Base-by-base conservation (phyloP, 2,888 invertebrate genomes). In the Hydriomena furcata region DNA sequence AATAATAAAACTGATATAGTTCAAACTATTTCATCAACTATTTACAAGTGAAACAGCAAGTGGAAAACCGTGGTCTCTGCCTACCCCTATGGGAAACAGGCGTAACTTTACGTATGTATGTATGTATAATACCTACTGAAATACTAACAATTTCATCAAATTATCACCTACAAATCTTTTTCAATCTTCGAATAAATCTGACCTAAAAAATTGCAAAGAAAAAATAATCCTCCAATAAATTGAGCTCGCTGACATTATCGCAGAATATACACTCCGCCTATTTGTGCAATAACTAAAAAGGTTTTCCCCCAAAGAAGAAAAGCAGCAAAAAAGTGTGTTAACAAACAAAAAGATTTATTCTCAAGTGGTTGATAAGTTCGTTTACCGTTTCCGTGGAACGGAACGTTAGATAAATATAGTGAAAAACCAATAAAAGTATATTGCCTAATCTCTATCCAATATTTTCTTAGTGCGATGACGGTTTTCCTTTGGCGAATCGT, bases 401-500 rank as follows among this genome's bases (percentile, higher is more conserved):
- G 79, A 74, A 84, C 81, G 82, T 85, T 76, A 87, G 82, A 85
- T 87, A 87, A 88, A 88, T 88, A 88, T 80, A 82, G 84, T 82
- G 82, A 79, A 76, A 82, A 84, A 81, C 77, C 87, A 87, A 88
- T 87, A 89, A 87, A 89, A 87, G 79, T 88, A 79, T 84, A 89
- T 87, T 79, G 84, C 84, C 87, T 89, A 88, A 89, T 89, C 88
- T 87, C 86, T 86, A 83, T 77, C 83, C 85, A 86, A 88, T 88
- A 89, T 89, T 89, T 88, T 87, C 85, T 87, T 85, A 84, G 78
- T 85, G 76, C 84, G 79, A 81, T 79, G 79, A 72, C 76, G 77
- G 73, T 79, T 87, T 89, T 84, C 85, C 84, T 82, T 79, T 75
- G 64, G 62, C 61, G 54, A 51, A 55, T 44, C 30, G 57, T 41